A percentile compares a stretch with the other conserved stretches of the same genome.
phyloP scores from a whole-genome alignment of 2,888 invertebrate species.

The Myopa testacea region DNA sequence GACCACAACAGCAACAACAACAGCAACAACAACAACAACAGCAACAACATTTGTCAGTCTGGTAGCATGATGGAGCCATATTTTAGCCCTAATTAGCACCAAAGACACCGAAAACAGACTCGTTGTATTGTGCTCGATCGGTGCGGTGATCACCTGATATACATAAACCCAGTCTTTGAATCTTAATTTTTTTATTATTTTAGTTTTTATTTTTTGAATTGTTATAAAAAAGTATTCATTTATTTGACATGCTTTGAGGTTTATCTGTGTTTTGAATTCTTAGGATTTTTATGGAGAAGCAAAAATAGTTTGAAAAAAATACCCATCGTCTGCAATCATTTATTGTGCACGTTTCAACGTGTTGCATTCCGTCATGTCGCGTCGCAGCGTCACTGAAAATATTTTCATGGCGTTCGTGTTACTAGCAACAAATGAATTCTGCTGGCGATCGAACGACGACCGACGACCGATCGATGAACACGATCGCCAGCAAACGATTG shows the following conservation, averaged over 20 bases:
- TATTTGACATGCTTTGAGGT: too few relatives aligned
- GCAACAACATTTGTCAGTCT: neutral
- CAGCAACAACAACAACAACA: neutral
- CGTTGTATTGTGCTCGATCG: too few relatives aligned
- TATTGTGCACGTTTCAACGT: conserved; percentile 11
- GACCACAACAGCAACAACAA: neutral
- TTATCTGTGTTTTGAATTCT: too few relatives aligned
- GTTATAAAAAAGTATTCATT: too few relatives aligned
- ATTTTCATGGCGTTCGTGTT: conserved; percentile 4
- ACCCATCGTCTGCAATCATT: too few relatives aligned
- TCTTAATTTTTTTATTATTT: neutral
- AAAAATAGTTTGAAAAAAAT: conserved; percentile 21
- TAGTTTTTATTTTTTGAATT: too few relatives aligned
- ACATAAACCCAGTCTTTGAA: too few relatives aligned
- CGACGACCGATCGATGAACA: neutral
- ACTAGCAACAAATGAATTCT: neutral
- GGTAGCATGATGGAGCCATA: neutral
- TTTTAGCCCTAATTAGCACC: too few relatives aligned
- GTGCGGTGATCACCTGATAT: too few relatives aligned
- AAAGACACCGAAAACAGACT: too few relatives aligned
- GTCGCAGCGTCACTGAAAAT: neutral
- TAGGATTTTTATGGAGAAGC: conserved; percentile 5
- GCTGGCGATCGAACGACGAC: neutral
- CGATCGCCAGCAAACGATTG: neutral
- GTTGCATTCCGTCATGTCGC: conserved; percentile 16